phyloP scores from a whole-genome alignment of 2,113 vertebrate species.

The Misgurnus mizolepis region DNA sequence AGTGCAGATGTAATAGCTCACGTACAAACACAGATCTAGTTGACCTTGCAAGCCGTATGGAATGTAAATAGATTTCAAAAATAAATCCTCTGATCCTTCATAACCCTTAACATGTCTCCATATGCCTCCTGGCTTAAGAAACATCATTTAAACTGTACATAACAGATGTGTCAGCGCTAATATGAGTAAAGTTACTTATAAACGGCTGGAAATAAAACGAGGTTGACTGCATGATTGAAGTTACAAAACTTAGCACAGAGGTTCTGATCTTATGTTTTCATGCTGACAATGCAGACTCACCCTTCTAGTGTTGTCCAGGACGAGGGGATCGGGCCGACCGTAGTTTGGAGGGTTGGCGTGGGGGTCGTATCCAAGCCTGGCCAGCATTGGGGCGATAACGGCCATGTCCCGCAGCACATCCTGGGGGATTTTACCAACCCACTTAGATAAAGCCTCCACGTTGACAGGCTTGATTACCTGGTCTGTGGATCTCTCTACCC shows the following conservation, averaged over 20 bases:
- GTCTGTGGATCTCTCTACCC: constrained; percentile 95
- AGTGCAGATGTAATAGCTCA: neutral
- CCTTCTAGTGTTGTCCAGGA: constrained; percentile 94
- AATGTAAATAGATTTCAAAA: constrained; percentile 27
- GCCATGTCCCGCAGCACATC: constrained; percentile 95
- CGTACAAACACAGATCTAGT: constrained; percentile 9
- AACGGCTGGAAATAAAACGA: neutral
- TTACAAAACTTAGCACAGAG: neutral
- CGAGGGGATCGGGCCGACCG: constrained; percentile 88
- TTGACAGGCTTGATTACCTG: constrained; percentile 98
- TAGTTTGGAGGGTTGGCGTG: constrained; percentile 96
- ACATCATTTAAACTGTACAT: constrained; percentile 49
- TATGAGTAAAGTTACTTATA: neutral
- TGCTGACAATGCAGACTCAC: constrained; percentile 72
- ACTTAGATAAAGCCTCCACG: constrained; percentile 92
- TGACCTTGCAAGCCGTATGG: neutral
- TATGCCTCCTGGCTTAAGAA: constrained; percentile 32
- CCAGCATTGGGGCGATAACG: constrained; percentile 91
- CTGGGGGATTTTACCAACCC: constrained; percentile 94
- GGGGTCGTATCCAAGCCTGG: constrained; percentile 91
- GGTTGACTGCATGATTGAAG: neutral
- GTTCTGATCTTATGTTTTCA: neutral
- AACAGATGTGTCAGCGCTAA: neutral
- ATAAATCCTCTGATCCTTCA: constrained; percentile 41
- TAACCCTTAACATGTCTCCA: constrained; percentile 33